Percentiles rank a stretch among this genome's conserved stretches.
Conservation (phyloP, 2,797 vertebrate species). For the Agapornis canus region DNA sequence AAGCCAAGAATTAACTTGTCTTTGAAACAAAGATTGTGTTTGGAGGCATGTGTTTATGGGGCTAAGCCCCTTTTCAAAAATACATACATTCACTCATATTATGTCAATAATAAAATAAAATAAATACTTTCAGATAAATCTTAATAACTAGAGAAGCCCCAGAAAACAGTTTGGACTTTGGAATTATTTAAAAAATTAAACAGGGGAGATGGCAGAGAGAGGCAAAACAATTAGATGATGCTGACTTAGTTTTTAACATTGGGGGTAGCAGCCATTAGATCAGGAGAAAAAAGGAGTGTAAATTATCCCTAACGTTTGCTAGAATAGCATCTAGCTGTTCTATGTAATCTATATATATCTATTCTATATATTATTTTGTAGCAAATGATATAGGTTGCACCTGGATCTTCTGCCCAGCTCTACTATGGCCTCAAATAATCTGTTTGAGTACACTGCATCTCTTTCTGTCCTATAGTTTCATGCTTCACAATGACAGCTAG, state of each 20-base stretch:
- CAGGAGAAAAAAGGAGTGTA: background rate
- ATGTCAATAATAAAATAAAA: background rate
- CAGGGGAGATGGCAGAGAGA: background rate
- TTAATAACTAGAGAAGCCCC: background rate
- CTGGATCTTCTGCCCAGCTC: background rate
- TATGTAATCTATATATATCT: background rate
- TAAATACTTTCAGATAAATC: background rate
- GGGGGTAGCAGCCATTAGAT: background rate
- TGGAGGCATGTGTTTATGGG: background rate
- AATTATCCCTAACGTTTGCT: constrained; percentile 9
- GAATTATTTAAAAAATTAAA: background rate
- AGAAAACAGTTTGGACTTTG: background rate
- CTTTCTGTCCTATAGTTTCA: background rate
- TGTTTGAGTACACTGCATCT: background rate
- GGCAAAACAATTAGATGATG: background rate
- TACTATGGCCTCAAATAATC: background rate
- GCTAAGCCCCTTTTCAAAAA: background rate
- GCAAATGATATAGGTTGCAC: background rate
- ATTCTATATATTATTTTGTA: background rate
- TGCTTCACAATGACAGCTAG: background rate
- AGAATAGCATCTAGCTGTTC: background rate
- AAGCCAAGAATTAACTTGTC: background rate
- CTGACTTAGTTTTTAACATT: background rate
- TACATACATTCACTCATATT: background rate
- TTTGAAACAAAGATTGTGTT: background rate